Base-by-base conservation (phyloP, 2,888 invertebrate genomes). In the Megamerina dolium region DNA sequence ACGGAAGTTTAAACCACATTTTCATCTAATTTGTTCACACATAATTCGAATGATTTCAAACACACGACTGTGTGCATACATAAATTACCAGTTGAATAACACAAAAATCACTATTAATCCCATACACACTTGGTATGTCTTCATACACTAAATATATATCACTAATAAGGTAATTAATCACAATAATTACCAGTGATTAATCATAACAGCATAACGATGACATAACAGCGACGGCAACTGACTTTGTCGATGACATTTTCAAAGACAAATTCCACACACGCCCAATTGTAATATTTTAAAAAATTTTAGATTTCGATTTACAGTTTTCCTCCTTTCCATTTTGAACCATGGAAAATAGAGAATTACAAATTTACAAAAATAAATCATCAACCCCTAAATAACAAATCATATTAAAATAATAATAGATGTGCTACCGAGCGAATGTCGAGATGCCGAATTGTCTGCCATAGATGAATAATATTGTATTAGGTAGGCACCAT, bases 151-250 rank as follows among this genome's bases (percentile, higher is more conserved):
- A 37, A 6, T 21, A 27, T 23, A 41, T 41, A 37, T 35, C 32
- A 37, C 44, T 49, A 45, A 49, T 34, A 39, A 39, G 45, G 36
- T 40, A 51, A 53, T 55, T 50, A 46, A 53, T 55, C 55, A 55
- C 41, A 41, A 37, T 52, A 53, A 55, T 50, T 49, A 43, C 47
- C 35, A 37, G 48, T 46, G 37, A 53, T 55, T 53, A 51, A 55
- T 55, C 55, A 53, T 48, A 45, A 45, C 33, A 41, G 21, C 16
- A n/a, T n/a, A n/a, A n/a, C n/a, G n/a, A n/a, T n/a, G n/a, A n/a
- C 10, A 16, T 27, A 43, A 31, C 33, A 39, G 9, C n/a, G 9
- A 9, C 6, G 9, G 9, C 13, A 34, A 43, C 38, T 39, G 41
- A 30, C 27, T 39, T 43, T 13, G 27, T 38, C 44, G 42, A 46